Base-by-base conservation (phyloP, 30 jellyfish, hydroid and myxozoan genomes). In the Nemopilema nomurai region DNA sequence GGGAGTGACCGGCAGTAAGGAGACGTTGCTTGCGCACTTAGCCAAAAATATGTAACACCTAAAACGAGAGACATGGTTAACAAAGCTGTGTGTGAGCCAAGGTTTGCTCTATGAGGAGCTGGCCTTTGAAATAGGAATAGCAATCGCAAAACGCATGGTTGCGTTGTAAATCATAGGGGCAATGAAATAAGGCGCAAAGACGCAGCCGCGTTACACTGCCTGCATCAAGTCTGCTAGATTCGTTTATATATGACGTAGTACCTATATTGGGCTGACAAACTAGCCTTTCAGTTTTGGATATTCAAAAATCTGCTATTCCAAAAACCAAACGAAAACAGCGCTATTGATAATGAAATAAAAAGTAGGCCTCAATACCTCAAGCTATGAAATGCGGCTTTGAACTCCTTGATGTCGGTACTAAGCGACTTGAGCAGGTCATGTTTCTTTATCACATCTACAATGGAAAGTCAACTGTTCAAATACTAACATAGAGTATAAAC, bases 1-100 rank as follows among this genome's bases (percentile, higher is more conserved):
- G 20, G 87, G 82, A 24, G 57, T 91, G 79, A 92, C 98, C 16
- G 98, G 96, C 51, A 86, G 50, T 18, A 32, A 80, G 1, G 84
- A 64, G 16, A 87, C 97, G 24, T 80, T 65, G 57, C 93, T 80
- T n/a, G 93, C 87, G 68, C 96, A 71, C 74, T 91, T 80, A 23
- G 92, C 98, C 66, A 92, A 41, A 41, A 86, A 76, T 49, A 89
- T 69, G 53, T 74, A 62, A 74, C 97, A 89, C 33, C 97, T 89
- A 76, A 18, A 81, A 72, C 16, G 1, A 29, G 74, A 74, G 19
- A 71, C 16, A 24, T 49, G n/a, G 18, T 1, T 9, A 33, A 6
- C 7, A 3, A 63, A 63, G n/a, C 8, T 63, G 72, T 24, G 27
- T 63, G 57, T 41, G 57, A 41, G 13, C 13, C 6, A 41, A 41